Evolutionary conservation across 2,797 vertebrate genomes (phyloP), one percentile per base, ranked within the genome.

Genomic region (Trichosurus vulpecula): DNA sequence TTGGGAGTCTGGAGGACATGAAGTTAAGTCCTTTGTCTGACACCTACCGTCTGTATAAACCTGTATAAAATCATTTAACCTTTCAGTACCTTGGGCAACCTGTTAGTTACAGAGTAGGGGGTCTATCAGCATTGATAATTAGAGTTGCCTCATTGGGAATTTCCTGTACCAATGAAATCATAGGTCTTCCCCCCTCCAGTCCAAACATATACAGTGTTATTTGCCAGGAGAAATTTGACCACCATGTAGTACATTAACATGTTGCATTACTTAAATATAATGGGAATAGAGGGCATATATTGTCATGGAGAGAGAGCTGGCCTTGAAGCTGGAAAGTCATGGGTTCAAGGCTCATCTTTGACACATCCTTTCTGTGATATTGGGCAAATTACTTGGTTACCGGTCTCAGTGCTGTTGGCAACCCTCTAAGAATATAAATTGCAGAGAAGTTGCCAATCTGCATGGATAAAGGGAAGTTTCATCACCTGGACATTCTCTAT

Each of bases 141-240:
- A 25, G n/a, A 74, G 66, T 41, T 74, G 74, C n/a, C 66, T 41
- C n/a, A 41, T 0, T 9, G n/a, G n/a, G n/a, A 41, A 74, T 41
- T 74, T 66, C 94, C 89, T 93, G 56, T 74, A 91, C 91, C 10
- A 95, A 58, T 53, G 47, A 81, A 95, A 91, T 96, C 74, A 54
- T 57, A 90, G 22, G 2, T 81, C 19, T 47, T 31, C 3, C 2
- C 29, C 30, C 27, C 58, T 10, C 8, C n/a, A 19, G n/a, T 41
- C 41, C 9, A 81, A 27, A 66, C 87, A 25, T 6, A 87, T 30
- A 41, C 0, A 95, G 55, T 91, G 58, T 81, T 81, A 94, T 96
- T 91, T 95, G 41, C 91, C 47, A 91, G 14, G 74, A 93, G 27
- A 81, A 95, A 91, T 61, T 90, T 94, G 22, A 31, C 93, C 56